phyloP scores from a whole-genome alignment of 30 jellyfish, hydroid and myxozoan genomes.

The Aurelia coerulea region DNA sequence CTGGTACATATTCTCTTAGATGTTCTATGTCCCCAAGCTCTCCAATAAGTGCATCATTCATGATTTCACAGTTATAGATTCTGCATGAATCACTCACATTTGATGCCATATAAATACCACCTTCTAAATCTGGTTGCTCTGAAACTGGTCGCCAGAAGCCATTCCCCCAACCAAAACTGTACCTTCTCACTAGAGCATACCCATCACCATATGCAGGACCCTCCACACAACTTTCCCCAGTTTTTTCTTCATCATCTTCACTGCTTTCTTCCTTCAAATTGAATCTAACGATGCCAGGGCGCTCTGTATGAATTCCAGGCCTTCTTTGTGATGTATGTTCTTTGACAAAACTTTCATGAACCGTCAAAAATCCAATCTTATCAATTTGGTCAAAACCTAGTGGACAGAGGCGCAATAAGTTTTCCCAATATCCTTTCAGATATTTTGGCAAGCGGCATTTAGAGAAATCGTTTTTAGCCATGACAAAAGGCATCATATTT shows the following conservation, averaged over 20 bases:
- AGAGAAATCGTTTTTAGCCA: background rate
- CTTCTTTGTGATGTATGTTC: conserved; percentile 48
- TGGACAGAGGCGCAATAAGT: background rate
- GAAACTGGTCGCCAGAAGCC: conserved; percentile 8
- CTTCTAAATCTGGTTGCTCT: background rate
- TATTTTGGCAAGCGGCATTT: conserved; percentile 37
- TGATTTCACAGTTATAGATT: conserved; percentile 58
- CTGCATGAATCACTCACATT: conserved; percentile 54
- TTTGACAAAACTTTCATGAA: conserved; percentile 64
- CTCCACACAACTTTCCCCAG: background rate
- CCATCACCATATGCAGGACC: conserved; percentile 9
- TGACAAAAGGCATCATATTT: conserved; percentile 72
- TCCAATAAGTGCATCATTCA: conserved; percentile 28
- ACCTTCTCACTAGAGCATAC: too few relatives aligned
- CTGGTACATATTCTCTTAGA: conserved; percentile 49
- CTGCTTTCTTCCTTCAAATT: background rate
- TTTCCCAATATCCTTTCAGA: conserved; percentile 1
- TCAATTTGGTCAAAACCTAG: conserved; percentile 9
- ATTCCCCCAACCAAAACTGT: too few relatives aligned
- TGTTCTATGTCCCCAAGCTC: conserved; percentile 59
- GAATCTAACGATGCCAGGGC: conserved; percentile 36
- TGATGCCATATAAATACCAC: conserved; percentile 67
- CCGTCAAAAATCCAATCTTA: conserved; percentile 46
- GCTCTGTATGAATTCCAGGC: too few relatives aligned
- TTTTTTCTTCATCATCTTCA: background rate